Evolutionary conservation across 2,888 invertebrate species (phyloP).

Genomic region (Bursaphelenchus okinawaensis): DNA sequence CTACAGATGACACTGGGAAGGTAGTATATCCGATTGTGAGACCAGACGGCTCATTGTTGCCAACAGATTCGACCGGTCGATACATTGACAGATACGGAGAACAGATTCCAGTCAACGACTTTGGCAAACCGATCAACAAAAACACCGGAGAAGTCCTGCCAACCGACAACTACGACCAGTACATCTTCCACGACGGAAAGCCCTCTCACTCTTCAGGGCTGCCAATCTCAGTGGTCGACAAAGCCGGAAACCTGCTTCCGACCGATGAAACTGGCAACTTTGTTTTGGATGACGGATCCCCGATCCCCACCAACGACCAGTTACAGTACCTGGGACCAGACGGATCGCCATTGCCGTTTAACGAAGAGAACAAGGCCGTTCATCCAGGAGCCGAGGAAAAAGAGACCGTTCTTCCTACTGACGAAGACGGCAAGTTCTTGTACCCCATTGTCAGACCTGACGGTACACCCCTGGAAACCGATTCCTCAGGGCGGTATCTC

Average conservation of each 20-base stretch:
- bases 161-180: constrained; percentile 23
- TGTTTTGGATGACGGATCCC: constrained; percentile 11
- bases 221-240: constrained; percentile 14
- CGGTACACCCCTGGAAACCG: constrained; percentile 25
- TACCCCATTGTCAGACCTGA: constrained; percentile 23
- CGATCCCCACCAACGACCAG: constrained; percentile 12
- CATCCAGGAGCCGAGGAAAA: constrained; percentile 16
- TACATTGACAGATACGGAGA: constrained; percentile 22
- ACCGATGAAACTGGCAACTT: constrained; percentile 29
- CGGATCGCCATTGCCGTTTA: constrained; percentile 21
- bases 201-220: constrained; percentile 1
- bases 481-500: constrained; percentile 21
- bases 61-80: constrained; percentile 24
- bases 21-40: constrained; percentile 25
- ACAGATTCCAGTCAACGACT: constrained; percentile 22
- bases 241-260: constrained; percentile 31
- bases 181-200: constrained; percentile 7
- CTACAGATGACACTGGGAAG: constrained; percentile 31
- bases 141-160: constrained; percentile 18
- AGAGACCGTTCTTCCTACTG: constrained; percentile 27
- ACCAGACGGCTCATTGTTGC: constrained; percentile 23
- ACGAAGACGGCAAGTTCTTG: constrained; percentile 26
- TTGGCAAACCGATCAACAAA: constrained; percentile 19
- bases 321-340: constrained; percentile 26
- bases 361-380: constrained; percentile 20